These are phyloP conservation scores for Diogma glabrata DNA, from an alignment of 2,888 invertebrate genomes.

Conservation along the genomic window DNA sequence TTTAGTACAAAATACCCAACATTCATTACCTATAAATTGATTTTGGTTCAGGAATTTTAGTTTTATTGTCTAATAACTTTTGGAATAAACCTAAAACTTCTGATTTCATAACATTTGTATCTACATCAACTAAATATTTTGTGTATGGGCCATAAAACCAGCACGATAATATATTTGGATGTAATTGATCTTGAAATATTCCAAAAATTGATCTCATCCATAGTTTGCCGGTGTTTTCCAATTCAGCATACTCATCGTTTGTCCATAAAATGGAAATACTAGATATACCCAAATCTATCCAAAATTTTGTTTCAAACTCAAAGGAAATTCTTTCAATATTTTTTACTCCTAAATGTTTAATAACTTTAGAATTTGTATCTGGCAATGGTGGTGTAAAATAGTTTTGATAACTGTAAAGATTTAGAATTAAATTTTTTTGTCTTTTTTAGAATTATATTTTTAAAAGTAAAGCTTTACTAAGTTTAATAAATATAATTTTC, in stretches of 20 bases:
- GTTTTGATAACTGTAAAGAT: too few relatives aligned
- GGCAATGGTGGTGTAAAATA: conserved; percentile 2
- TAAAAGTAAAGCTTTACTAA: too few relatives aligned
- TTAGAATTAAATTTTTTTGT: too few relatives aligned
- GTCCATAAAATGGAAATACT: neutral
- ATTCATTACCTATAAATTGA: neutral
- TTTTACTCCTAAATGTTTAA: conserved; percentile 1
- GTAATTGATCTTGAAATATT: neutral
- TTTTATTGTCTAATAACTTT: neutral
- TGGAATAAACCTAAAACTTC: conserved; percentile 5
- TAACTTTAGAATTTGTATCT: neutral
- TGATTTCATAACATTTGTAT: neutral
- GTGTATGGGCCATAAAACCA: neutral
- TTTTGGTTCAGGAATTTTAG: neutral
- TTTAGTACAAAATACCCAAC: too few relatives aligned
- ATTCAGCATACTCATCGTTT: neutral
- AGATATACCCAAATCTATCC: neutral
- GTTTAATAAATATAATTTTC: too few relatives aligned
- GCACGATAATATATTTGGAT: neutral
- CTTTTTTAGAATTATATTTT: too few relatives aligned
- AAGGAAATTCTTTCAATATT: neutral
- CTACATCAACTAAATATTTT: neutral
- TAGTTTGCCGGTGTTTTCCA: neutral
- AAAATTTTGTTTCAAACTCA: neutral
- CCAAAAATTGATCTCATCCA: neutral